Evolutionary conservation across 2,113 vertebrate species (phyloP), one percentile per base, ranked within the genome.

Genomic region (Neogobius melanostomus): DNA sequence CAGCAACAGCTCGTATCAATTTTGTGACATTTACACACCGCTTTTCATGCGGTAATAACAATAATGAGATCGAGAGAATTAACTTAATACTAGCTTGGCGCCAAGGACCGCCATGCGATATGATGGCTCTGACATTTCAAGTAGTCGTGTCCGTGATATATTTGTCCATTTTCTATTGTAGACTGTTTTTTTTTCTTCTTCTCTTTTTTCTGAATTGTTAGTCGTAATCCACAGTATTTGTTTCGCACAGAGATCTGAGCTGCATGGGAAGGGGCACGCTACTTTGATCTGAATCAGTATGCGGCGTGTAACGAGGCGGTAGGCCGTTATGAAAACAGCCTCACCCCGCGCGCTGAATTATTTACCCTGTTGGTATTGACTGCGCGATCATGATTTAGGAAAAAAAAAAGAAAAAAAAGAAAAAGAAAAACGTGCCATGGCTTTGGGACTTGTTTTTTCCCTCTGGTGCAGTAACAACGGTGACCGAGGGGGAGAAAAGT

Each of bases 311-410:
- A 42, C 28, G 28, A 59, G 56, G 28, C 28, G 21, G 56, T 7
- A 42, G 56, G 59, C 59, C 14, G 42, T 60, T 60, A 36, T 43
- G 11, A 59, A 43, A 61, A n/a, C 59, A 61, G 28, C 36, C 36
- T 57, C 14, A 61, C 7, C 7, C 59, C 42, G 59, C 14, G 12
- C 15, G 36, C 7, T 61, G 42, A 61, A 61, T 61, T 61, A 61
- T 61, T 61, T 61, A 61, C 59, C 44, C n/a, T 61, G 59, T 61
- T 16, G 59, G 42, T 45, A 61, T 61, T 45, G 59, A 61, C 59
- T 15, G 14, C 10, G 14, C 59, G 44, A 61, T 61, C 14, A 61
- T 61, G 59, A 61, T 44, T 60, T 44, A 61, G 28, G 45, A 9
- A 61, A 9, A 15, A 36, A 36, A 36, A 36, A 36, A n/a, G n/a